phyloP scores from a whole-genome alignment of 2,888 invertebrate genomes.

The Cataglyphis rosenhaueri region DNA sequence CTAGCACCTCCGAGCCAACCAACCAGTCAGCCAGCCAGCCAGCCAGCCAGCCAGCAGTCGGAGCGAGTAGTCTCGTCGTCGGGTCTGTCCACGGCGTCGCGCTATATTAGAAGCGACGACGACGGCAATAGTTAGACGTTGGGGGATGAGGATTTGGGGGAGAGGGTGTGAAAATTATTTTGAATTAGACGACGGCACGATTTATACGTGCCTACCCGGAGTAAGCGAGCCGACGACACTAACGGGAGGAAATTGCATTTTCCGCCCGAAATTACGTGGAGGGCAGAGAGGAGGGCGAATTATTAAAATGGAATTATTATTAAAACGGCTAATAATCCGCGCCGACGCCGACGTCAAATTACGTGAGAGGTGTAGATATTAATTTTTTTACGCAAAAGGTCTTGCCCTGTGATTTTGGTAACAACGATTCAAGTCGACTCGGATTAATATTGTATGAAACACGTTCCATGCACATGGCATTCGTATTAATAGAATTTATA shows the following conservation, averaged over 20 bases:
- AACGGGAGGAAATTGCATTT: constrained; percentile 50
- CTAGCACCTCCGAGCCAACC: constrained; percentile 75
- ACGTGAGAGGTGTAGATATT: constrained; percentile 11
- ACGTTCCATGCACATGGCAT: too few relatives aligned
- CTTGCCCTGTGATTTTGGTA: neutral
- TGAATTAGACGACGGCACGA: constrained; percentile 77
- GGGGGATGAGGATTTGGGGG: constrained; percentile 15
- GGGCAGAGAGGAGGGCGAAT: neutral
- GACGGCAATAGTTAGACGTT: neutral
- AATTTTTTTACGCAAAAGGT: constrained; percentile 29
- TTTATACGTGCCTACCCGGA: constrained; percentile 70
- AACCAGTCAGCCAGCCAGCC: constrained; percentile 58
- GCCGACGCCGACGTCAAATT: neutral
- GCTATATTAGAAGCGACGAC: constrained; percentile 64
- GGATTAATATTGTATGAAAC: neutral
- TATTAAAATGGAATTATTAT: constrained; percentile 49
- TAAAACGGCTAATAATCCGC: constrained; percentile 47
- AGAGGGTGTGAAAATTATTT: constrained; percentile 76
- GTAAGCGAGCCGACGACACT: constrained; percentile 40
- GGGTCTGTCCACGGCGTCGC: constrained; percentile 45
- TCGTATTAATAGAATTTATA: too few relatives aligned
- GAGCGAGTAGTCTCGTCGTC: constrained; percentile 53
- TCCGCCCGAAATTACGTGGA: constrained; percentile 42
- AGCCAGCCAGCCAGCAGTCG: constrained; percentile 55
- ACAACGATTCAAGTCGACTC: constrained; percentile 7